Conservation (phyloP, 2,888 invertebrate species). For the Euzophera pinguis region DNA sequence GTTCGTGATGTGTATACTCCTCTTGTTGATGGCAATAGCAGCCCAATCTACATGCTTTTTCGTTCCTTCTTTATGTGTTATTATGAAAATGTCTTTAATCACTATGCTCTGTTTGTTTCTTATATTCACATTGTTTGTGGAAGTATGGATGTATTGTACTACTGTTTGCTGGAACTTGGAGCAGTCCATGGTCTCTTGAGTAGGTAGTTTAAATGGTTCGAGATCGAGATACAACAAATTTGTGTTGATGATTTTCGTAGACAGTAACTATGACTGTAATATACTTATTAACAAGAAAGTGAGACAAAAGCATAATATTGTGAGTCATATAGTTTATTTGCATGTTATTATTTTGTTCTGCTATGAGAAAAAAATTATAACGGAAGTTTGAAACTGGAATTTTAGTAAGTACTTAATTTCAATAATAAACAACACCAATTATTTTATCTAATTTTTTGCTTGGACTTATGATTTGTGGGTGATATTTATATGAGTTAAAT, state of each 20-base stretch:
- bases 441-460: no score
- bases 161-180: constrained; percentile 34
- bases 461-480: no score
- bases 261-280: no score
- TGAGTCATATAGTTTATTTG: neutral
- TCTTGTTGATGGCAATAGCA: constrained; percentile 25
- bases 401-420: no score
- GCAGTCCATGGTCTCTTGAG: constrained; percentile 3
- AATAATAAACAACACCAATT: no score
- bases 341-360: neutral
- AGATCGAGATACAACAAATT: no score
- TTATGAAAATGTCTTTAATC: constrained; percentile 30
- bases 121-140: constrained; percentile 31
- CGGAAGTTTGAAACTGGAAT: no score
- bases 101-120: constrained; percentile 22
- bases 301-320: neutral
- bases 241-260: no score
- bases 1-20: constrained; percentile 28
- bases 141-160: constrained; percentile 47
- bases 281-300: no score
- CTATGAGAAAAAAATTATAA: no score
- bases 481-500: no score
- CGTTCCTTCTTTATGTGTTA: constrained; percentile 26
- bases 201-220: no score
- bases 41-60: constrained; percentile 41